Evolutionary conservation across 2,888 invertebrate genomes (phyloP), one percentile per base, ranked within the genome.

Genomic region (Prenolepis imparis): DNA sequence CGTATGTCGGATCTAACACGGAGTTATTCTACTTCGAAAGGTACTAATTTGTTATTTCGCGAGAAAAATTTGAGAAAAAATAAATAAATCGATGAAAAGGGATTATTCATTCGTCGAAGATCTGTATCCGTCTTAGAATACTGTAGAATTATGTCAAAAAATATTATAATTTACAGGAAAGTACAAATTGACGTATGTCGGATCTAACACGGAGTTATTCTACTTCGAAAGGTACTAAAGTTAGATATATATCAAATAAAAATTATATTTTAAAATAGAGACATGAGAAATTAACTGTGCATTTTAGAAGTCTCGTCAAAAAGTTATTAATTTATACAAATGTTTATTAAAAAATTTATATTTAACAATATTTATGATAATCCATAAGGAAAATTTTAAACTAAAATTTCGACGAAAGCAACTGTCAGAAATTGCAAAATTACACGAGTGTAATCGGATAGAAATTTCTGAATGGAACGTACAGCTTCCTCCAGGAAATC

Each of bases 41-140:
- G 0, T 28, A 28, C n/a, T n/a, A n/a, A 72, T 74, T 84, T 63
- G 61, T 88, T 81, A 67, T 44, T 81, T 70, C 74, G 52, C 72
- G 82, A 44, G 66, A 74, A 84, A 86, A 88, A 63, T 39, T 41
- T 41, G 28, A 28, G 28, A 28, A 28, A 28, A 28, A 28, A 28
- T 18, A 24, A 3, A 21, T 24, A 63, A 6, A 12, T 28, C 4
- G n/a, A 21, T 12, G 12, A 63, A 39, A 41, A 3, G 6, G 63
- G 32, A 2, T 32, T 72, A 36, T 64, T 21, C 3, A n/a, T 15
- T 9, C 15, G 15, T 32, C 15, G 21, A 64, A 21, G 15, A 32
- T 28, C 11, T 28, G 63, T 21, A 21, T 11, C 3, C 6, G n/a
- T 36, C 4, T 28, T 3, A 28, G 3, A 28, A n/a, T 9, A 55